A percentile compares a stretch with the other conserved stretches of the same genome.
Evolutionary conservation across 2,888 invertebrate genomes (phyloP).

Genomic region (Pseudococcus longispinus): DNA sequence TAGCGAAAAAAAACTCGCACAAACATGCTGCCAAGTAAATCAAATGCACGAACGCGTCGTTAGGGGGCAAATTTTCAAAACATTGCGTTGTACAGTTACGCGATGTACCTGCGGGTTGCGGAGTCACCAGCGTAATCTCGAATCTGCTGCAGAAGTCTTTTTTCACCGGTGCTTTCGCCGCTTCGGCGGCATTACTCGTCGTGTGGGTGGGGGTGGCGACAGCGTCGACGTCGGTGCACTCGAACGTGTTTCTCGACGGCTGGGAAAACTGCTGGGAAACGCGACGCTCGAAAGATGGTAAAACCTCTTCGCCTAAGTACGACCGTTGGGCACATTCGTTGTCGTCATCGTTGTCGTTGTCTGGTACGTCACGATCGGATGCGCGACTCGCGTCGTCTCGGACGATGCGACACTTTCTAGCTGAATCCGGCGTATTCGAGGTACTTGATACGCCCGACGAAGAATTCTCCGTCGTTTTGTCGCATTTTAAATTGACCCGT

Average conservation of each 20-base stretch:
- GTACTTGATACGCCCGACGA: constrained; percentile 53
- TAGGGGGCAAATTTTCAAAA: not conserved
- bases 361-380: not conserved
- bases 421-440: constrained; percentile 58
- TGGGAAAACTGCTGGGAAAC: constrained; percentile 13
- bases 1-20: constrained; percentile 44
- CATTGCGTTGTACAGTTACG: not conserved
- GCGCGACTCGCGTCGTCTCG: not conserved
- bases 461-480: constrained; percentile 33
- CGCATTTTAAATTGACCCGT: constrained; percentile 25
- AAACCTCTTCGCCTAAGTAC: not conserved
- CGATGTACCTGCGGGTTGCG: constrained; percentile 49
- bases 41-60: constrained; percentile 40
- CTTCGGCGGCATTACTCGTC: not conserved
- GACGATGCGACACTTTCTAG: constrained; percentile 56
- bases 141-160: constrained; percentile 47
- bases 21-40: constrained; percentile 44
- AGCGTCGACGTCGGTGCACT: not conserved
- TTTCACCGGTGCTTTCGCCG: not conserved
- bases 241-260: not conserved
- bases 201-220: not conserved
- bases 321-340: not conserved
- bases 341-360: too few species aligned
- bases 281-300: not conserved
- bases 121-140: constrained; percentile 45